These are phyloP conservation scores for Corythornis madagascariensis DNA, from an alignment of 2,113 vertebrate genomes.

Conservation along the genomic window DNA sequence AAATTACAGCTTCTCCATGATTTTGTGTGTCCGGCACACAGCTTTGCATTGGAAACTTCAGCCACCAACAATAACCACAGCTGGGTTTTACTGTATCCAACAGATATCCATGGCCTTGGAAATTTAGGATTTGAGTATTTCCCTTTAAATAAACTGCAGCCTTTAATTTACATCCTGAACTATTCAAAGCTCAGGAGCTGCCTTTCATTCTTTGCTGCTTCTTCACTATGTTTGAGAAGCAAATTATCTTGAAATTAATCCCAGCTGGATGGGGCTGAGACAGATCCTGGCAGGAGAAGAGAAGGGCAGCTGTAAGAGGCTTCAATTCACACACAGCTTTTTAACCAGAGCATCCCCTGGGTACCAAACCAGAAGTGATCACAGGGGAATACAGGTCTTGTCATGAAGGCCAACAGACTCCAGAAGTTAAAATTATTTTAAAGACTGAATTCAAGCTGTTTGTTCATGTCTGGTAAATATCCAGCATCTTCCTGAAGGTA, in stretches of 20 bases:
- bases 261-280: neutral
- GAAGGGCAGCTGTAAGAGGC: neutral
- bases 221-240: neutral
- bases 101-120: neutral
- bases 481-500: neutral
- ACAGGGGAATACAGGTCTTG: neutral
- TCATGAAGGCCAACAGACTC: neutral
- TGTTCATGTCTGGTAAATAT: neutral
- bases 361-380: neutral
- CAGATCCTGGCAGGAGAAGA: neutral
- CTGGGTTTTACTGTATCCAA: neutral
- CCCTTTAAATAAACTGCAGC: neutral
- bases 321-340: accelerated
- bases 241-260: constrained; percentile 17
- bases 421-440: neutral
- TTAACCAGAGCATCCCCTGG: neutral
- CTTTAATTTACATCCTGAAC: neutral
- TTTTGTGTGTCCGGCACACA: neutral
- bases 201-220: neutral
- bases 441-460: neutral
- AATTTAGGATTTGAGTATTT: neutral
- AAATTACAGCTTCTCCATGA: neutral
- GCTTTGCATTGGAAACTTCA: neutral
- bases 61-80: neutral
- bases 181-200: neutral